Evolutionary conservation across 2,797 vertebrate genomes (phyloP).

Genomic region (Crotalus adamanteus): DNA sequence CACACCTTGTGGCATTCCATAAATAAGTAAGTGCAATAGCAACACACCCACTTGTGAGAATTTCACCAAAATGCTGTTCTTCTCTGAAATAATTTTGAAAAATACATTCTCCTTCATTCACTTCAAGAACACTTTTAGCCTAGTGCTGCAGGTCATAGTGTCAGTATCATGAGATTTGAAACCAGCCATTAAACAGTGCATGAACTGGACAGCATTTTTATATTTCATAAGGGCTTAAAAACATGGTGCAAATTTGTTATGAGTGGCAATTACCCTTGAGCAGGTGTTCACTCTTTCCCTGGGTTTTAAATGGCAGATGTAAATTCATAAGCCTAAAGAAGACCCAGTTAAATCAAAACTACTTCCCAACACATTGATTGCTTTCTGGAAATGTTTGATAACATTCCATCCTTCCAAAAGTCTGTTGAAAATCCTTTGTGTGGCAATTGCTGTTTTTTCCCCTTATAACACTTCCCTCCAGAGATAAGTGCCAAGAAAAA

Average conservation of each 20-base stretch:
- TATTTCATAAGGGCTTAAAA: background rate
- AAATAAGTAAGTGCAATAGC: background rate
- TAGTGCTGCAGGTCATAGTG: background rate
- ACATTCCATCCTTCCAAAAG: background rate
- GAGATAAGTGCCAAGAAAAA: conserved; percentile 13
- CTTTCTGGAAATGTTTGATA: background rate
- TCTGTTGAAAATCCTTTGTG: background rate
- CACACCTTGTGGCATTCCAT: background rate
- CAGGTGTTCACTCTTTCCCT: background rate
- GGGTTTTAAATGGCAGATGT: background rate
- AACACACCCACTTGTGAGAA: background rate
- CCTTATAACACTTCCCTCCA: background rate
- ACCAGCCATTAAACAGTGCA: background rate
- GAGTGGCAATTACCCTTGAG: background rate
- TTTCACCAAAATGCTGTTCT: background rate
- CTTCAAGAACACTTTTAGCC: background rate
- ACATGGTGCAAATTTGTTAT: background rate
- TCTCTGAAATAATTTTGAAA: background rate
- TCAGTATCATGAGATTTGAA: background rate
- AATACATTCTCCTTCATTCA: background rate
- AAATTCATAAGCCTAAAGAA: background rate
- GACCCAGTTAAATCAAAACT: background rate
- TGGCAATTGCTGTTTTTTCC: background rate
- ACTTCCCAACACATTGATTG: background rate
- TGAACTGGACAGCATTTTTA: background rate